phyloP scores from a whole-genome alignment of 2,888 invertebrate species.

The Pelosia muscerda region DNA sequence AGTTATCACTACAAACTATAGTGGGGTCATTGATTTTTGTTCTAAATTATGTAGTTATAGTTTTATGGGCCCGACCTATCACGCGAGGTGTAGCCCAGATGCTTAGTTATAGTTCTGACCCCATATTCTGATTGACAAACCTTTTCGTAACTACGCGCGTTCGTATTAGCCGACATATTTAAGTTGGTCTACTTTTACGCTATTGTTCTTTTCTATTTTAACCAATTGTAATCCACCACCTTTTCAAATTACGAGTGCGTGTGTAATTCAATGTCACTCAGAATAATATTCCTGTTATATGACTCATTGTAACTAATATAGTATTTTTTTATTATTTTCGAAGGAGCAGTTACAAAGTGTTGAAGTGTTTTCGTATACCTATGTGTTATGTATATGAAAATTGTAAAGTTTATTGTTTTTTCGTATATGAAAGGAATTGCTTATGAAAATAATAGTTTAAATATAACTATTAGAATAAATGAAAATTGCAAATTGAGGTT shows the following conservation, averaged over 20 bases:
- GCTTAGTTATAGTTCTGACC: slow-evolving; percentile 32
- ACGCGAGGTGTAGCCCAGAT: slow-evolving; percentile 41
- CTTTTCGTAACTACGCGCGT: no score
- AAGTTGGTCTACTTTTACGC: no score
- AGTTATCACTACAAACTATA: slow-evolving; percentile 19
- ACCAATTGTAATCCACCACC: no score
- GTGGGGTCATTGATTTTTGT: slow-evolving; percentile 41
- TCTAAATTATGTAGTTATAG: slow-evolving; percentile 42
- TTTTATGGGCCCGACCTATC: slow-evolving; percentile 49
- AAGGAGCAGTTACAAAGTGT: neutral
- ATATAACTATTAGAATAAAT: no score
- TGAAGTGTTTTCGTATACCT: neutral
- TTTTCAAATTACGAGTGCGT: no score
- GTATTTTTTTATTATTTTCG: slow-evolving; percentile 16
- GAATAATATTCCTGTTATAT: slow-evolving; percentile 21
- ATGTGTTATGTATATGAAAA: neutral
- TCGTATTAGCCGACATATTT: no score
- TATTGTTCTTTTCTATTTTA: no score
- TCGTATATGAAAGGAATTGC: neutral
- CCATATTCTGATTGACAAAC: no score
- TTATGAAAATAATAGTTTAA: no score
- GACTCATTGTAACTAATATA: slow-evolving; percentile 26
- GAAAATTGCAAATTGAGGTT: no score
- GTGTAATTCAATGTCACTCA: no score
- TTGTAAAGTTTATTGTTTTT: neutral